Evolutionary conservation across 2,888 invertebrate genomes (phyloP), one percentile per base, ranked within the genome.

Genomic region (Amiota minor): DNA sequence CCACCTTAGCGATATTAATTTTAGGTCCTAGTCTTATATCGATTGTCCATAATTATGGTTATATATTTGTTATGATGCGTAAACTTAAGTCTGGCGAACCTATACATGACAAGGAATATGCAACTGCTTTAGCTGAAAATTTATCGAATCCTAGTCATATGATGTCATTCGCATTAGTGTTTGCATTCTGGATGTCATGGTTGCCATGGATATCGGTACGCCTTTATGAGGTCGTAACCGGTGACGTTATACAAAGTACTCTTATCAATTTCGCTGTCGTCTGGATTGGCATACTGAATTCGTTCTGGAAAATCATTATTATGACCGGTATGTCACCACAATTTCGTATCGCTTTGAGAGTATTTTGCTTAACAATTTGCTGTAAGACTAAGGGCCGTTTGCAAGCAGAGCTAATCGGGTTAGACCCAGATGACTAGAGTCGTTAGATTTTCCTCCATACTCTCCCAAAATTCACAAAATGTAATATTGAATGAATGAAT

Each of bases 1-100:
- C 96, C 77, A 98, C 98, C 9, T 92, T 98, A 76, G 95, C 95
- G 77, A 95, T 97, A 83, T 93, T 99, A 83, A 95, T 96, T 71
- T 93, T 98, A 81, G 96, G 97, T n/a, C 98, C 99, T 71, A 97
- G 97, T 90, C 93, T 98, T 81, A 96, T 98, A 87, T 98, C 98
- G 76, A 96, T 98, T 86, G 93, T 95, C 83, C 97, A 98, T 91
- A 98, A 98, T 82, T 98, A 98, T 90, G 93, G 93, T 89, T 98
- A 98, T 91, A 97, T 99, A 86, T 98, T 98, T 91, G 94, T 95
- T 78, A 96, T 96, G 93, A 95, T 97, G 93, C 93, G 95, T 83
- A 94, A 94, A 86, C 91, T 98, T 76, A 93, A 92, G 85, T 95
- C 95, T 86, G 96, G 96, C 75, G 94, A 94, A 86, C 94, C 96